Conservation (phyloP, 2,888 invertebrate species). For the Tenthredo distinguenda region DNA sequence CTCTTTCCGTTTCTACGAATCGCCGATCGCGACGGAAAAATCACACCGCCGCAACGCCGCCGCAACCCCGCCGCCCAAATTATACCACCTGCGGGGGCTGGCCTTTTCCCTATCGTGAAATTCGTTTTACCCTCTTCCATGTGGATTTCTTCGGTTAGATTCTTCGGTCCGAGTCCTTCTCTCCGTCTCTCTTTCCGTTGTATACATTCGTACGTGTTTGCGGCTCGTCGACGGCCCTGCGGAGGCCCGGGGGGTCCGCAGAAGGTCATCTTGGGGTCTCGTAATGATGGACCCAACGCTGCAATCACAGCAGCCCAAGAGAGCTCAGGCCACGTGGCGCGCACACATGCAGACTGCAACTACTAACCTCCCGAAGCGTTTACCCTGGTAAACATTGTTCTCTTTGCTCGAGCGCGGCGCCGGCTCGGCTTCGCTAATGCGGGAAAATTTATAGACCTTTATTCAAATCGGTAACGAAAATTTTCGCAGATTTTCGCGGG, state of each 20-base stretch:
- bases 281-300: conserved; percentile 75
- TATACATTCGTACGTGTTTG: conserved; percentile 45
- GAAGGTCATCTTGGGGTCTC: conserved; percentile 73
- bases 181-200: conserved; percentile 1
- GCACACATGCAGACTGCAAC: conserved; percentile 60
- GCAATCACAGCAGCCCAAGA: conserved; percentile 72
- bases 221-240: conserved; percentile 15
- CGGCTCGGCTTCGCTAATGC: conserved; percentile 4
- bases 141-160: neutral
- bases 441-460: conserved; percentile 15
- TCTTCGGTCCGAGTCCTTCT: neutral
- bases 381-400: conserved; percentile 52
- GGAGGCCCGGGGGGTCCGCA: conserved; percentile 68
- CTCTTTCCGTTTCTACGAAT: neutral
- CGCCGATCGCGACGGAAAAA: conserved; percentile 9
- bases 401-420: neutral
- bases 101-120: neutral
- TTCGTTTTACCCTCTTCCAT: conserved; percentile 14
- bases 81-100: conserved; percentile 28
- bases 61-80: conserved; percentile 4
- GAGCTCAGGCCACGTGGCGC: conserved; percentile 75
- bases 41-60: conserved; percentile 8
- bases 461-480: neutral
- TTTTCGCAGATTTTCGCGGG: neutral
- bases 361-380: conserved; percentile 56